Evolutionary conservation across 2,888 invertebrate species (phyloP).

Genomic region (Cantharis rufa): DNA sequence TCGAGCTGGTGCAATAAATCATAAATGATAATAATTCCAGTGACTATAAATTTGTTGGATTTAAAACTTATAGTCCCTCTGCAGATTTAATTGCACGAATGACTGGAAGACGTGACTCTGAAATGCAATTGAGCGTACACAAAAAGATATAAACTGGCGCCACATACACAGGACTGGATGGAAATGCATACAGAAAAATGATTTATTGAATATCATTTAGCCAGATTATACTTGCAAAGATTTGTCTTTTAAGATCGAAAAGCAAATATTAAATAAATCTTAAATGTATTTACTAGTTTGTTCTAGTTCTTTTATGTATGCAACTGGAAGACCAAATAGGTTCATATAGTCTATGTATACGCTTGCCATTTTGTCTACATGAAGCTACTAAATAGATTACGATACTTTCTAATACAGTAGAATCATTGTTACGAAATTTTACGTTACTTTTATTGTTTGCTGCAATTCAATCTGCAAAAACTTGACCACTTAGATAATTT

Average conservation of each 20-base stretch:
- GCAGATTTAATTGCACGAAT: slow-evolving; percentile 20
- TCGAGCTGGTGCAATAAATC: background rate
- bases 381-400: background rate
- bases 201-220: slow-evolving; percentile 17
- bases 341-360: slow-evolving; percentile 8
- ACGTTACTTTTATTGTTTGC: slow-evolving; percentile 15
- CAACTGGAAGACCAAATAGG: slow-evolving; percentile 13
- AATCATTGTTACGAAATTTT: slow-evolving; percentile 6
- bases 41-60: slow-evolving; percentile 6
- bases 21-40: slow-evolving; percentile 13
- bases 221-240: slow-evolving; percentile 14
- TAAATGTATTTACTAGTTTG: slow-evolving; percentile 4
- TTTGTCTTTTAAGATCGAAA: slow-evolving; percentile 7
- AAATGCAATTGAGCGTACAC: slow-evolving; percentile 13
- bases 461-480: slow-evolving; percentile 18
- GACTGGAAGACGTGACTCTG: slow-evolving; percentile 12
- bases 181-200: slow-evolving; percentile 16
- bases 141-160: slow-evolving; percentile 29
- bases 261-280: slow-evolving; percentile 18
- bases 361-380: background rate
- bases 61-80: slow-evolving; percentile 3
- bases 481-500: background rate
- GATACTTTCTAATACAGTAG: background rate
- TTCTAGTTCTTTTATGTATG: slow-evolving; percentile 12
- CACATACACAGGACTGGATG: slow-evolving; percentile 13